These are phyloP conservation scores for Sebastes oblongus DNA, from an alignment of 2,797 vertebrate species.

Conservation along the genomic window DNA sequence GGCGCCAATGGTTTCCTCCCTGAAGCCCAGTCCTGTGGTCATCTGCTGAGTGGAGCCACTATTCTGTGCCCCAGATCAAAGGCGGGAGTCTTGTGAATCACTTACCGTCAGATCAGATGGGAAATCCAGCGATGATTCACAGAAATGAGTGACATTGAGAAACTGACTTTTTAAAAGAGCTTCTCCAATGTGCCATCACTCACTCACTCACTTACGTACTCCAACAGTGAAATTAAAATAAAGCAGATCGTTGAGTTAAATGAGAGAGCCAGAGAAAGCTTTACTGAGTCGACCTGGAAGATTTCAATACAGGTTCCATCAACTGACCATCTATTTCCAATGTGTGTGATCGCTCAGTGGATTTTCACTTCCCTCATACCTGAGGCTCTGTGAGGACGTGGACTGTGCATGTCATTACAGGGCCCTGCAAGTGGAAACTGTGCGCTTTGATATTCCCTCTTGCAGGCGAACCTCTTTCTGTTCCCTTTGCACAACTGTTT, in stretches of 20 bases:
- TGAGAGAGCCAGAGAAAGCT: background rate
- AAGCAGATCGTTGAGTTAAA: slow-evolving; percentile 4
- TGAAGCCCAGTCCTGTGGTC: slow-evolving; percentile 19
- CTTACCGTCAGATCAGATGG: slow-evolving; percentile 63
- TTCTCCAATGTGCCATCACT: slow-evolving; percentile 23
- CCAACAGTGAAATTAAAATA: slow-evolving; percentile 26
- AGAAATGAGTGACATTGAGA: slow-evolving; percentile 62
- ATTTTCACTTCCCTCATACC: slow-evolving; percentile 29
- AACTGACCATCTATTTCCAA: slow-evolving; percentile 58
- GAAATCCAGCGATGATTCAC: slow-evolving; percentile 77
- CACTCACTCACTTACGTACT: background rate
- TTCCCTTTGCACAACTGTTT: slow-evolving; percentile 61
- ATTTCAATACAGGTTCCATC: slow-evolving; percentile 31
- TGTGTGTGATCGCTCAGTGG: slow-evolving; percentile 17
- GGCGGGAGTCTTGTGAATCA: slow-evolving; percentile 58
- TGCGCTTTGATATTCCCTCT: slow-evolving; percentile 63
- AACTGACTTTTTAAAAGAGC: slow-evolving; percentile 51
- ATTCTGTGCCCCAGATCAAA: slow-evolving; percentile 12
- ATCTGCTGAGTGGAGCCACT: slow-evolving; percentile 8
- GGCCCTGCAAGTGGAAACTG: slow-evolving; percentile 70
- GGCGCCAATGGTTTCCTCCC: slow-evolving; percentile 8
- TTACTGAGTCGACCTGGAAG: slow-evolving; percentile 14
- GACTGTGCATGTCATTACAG: slow-evolving; percentile 55
- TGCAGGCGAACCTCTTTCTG: slow-evolving; percentile 46
- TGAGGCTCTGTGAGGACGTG: slow-evolving; percentile 39